Conservation (phyloP, 2,797 vertebrate species). For the Onychomys arenicola region DNA sequence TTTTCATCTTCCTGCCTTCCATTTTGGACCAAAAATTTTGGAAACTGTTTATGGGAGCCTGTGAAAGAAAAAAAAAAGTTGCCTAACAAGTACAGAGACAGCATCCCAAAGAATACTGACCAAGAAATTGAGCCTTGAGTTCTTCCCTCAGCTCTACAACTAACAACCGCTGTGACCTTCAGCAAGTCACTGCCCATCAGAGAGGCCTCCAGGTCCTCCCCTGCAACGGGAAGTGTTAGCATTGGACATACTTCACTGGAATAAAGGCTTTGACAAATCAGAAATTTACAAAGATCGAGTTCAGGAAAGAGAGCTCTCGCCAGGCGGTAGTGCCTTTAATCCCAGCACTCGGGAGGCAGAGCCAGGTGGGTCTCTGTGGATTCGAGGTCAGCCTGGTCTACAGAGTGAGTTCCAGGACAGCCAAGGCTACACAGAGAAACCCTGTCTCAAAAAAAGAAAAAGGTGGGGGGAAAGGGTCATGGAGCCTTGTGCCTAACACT, state of each 20-base stretch:
- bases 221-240: background rate
- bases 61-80: constrained; percentile 17
- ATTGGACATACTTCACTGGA: background rate
- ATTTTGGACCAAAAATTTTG: background rate
- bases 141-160: background rate
- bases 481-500: fast-evolving
- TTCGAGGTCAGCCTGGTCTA: too few relatives aligned
- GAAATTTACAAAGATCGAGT: background rate
- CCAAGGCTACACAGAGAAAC: too few relatives aligned
- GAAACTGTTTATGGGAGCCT: background rate
- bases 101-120: background rate
- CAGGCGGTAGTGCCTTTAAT: too few relatives aligned
- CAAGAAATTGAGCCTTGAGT: background rate
- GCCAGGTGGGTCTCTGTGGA: too few relatives aligned
- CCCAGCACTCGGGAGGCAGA: too few relatives aligned
- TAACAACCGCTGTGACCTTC: background rate
- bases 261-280: background rate
- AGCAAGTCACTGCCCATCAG: background rate
- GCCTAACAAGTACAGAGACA: background rate
- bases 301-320: background rate
- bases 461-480: fast-evolving
- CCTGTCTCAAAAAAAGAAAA: too few relatives aligned
- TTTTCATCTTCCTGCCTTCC: background rate
- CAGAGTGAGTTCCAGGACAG: too few relatives aligned
- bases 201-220: background rate